Evolutionary conservation across 1,140 invertebrate genomes (phyloP), one percentile per base, ranked within the genome.

Genomic region (Bombyx mandarina): DNA sequence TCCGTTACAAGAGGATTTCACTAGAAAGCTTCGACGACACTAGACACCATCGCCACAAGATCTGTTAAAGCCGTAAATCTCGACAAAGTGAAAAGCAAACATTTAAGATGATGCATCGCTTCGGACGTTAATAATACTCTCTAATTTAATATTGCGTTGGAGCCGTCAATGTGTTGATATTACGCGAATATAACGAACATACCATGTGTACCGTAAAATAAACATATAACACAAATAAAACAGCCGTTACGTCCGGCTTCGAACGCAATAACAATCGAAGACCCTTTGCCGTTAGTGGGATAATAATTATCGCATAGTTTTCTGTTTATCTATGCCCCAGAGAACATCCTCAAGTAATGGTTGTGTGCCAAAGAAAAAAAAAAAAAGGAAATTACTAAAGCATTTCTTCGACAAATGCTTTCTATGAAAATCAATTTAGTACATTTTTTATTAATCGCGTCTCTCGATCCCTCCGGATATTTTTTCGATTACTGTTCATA

Each of bases 191-290:
- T 35, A 35, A 35, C 26, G 26, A 35, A 35, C 26, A 35, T 35
- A 35, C 26, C 26, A 35, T 5, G 26, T 35, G 26, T 35, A 35
- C 26, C 26, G 26, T 35, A 35, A 35, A 35, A 35, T 35, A 35
- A 35, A 35, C 26, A 35, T 49, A n/a, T 12, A 49, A 49, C 8
- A 49, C n/a, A 49, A 18, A 49, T 22, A 10, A 49, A 12, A 75
- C 57, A 73, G 69, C 69, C 70, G 75, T 72, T 76, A 76, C 77
- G 79, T 82, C 79, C 81, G 77, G 70, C 66, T 60, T 65, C 67
- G 69, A 71, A 73, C 57, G 75, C 71, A 79, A 82, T 79, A 81
- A 79, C 78, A 79, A 79, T 79, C 72, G 78, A 73, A 73, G 58
- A 69, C 67, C 68, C 67, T 66, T 69, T 71, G 60, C 60, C 63